Conservation (phyloP, 2,113 vertebrate genomes). For the Speoplatyrhinus poulsoni region DNA sequence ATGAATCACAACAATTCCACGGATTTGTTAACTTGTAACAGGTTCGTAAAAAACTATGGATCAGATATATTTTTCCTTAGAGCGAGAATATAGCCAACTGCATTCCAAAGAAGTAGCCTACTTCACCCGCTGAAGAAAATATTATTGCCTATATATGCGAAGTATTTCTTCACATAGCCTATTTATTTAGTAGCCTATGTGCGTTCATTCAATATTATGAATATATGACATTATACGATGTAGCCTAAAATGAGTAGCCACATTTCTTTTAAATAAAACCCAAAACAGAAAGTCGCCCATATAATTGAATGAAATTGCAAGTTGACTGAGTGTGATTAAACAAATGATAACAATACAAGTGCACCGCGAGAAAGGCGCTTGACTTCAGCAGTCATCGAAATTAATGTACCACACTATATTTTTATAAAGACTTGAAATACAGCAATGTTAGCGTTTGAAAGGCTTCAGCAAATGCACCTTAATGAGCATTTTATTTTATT, state of each 20-base stretch:
- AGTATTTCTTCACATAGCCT: too few species aligned
- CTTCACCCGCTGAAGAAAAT: too few species aligned
- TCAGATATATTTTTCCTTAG: not conserved
- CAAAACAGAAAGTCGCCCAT: constrained; percentile 12
- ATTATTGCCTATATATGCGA: too few species aligned
- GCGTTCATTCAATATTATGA: too few species aligned
- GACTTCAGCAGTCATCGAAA: constrained; percentile 61
- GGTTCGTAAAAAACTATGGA: too few species aligned
- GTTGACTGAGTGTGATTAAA: constrained; percentile 24
- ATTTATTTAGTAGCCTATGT: too few species aligned
- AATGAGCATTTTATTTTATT: constrained; percentile 63
- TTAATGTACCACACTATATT: constrained; percentile 68
- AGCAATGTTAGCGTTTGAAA: constrained; percentile 60
- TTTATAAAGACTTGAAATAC: constrained; percentile 79
- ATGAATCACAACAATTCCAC: too few species aligned
- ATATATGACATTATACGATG: too few species aligned
- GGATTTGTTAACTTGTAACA: too few species aligned
- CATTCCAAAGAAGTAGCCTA: too few species aligned
- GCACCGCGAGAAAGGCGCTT: constrained; percentile 21
- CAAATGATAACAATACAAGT: not conserved
- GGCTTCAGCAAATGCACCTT: constrained; percentile 61
- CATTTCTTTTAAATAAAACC: not conserved
- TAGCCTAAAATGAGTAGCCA: too few species aligned
- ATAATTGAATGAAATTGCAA: constrained; percentile 40
- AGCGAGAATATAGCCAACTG: too few species aligned